Conservation (phyloP, 2,888 invertebrate genomes). For the Smittia aterrima region DNA sequence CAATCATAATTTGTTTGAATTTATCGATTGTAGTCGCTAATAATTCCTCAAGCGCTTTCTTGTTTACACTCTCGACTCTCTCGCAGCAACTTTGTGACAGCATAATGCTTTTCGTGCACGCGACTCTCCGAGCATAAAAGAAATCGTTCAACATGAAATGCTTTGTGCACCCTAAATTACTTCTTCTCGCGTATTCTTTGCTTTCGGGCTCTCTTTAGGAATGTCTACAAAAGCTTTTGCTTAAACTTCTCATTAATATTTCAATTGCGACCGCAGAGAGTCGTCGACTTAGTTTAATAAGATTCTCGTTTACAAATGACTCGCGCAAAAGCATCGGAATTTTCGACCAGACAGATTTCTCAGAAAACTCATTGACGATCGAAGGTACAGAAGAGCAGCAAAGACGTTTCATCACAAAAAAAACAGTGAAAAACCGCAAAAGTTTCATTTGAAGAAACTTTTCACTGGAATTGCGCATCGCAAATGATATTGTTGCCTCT, state of each 20-base stretch:
- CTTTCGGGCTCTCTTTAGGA: too few relatives aligned
- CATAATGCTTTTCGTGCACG: constrained; percentile 34
- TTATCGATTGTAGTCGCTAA: constrained; percentile 28
- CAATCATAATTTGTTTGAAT: constrained; percentile 30
- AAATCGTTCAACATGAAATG: constrained; percentile 22
- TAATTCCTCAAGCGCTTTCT: constrained; percentile 11
- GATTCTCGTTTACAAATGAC: constrained; percentile 27
- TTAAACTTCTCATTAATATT: constrained; percentile 5
- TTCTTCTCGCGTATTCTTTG: background rate
- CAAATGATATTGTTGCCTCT: background rate
- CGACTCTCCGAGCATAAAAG: constrained; percentile 21
- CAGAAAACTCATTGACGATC: constrained; percentile 36
- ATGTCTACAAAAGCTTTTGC: background rate
- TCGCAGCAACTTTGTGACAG: constrained; percentile 24
- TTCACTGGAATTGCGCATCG: background rate
- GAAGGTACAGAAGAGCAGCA: background rate
- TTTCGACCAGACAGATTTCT: constrained; percentile 40
- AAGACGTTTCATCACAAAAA: constrained; percentile 9
- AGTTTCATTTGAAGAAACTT: constrained; percentile 18
- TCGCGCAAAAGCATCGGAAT: constrained; percentile 31
- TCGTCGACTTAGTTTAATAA: constrained; percentile 18
- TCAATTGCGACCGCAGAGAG: background rate
- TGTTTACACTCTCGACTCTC: background rate
- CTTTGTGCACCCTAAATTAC: constrained; percentile 20
- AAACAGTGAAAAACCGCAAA: constrained; percentile 34